Conservation (phyloP, 2,888 invertebrate species). For the Harpagoxenus sublaevis region DNA sequence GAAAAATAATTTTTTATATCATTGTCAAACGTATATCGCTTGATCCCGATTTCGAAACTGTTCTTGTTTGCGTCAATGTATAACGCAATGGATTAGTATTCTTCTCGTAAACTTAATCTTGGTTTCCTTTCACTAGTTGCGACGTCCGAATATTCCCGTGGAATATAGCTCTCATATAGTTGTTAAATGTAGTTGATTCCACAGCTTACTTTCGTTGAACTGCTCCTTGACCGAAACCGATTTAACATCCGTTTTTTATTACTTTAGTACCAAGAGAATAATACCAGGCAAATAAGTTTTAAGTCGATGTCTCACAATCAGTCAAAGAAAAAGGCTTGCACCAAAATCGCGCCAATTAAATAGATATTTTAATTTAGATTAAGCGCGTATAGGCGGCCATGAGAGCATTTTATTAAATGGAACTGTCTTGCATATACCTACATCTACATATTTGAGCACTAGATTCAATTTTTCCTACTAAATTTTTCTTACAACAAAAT, state of each 20-base stretch:
- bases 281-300: background rate
- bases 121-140: conserved; percentile 29
- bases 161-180: background rate
- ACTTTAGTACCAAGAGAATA: background rate
- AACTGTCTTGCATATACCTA: background rate
- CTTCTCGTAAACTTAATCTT: conserved; percentile 5
- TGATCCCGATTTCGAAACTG: background rate
- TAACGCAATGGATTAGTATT: conserved; percentile 29
- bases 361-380: background rate
- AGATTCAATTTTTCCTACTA: too few relatives aligned
- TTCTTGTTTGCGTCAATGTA: background rate
- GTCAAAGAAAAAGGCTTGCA: too few relatives aligned
- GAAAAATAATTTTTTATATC: background rate
- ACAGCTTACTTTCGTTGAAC: background rate
- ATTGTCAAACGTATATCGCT: background rate
- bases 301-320: background rate
- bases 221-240: background rate
- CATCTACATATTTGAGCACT: background rate
- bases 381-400: background rate
- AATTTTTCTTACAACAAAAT: background rate
- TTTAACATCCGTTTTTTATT: background rate
- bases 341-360: background rate
- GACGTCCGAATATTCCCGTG: background rate
- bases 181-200: background rate
- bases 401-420: background rate